These are phyloP conservation scores for Noctua comes DNA, from an alignment of 2,888 invertebrate genomes.

Conservation along the genomic window DNA sequence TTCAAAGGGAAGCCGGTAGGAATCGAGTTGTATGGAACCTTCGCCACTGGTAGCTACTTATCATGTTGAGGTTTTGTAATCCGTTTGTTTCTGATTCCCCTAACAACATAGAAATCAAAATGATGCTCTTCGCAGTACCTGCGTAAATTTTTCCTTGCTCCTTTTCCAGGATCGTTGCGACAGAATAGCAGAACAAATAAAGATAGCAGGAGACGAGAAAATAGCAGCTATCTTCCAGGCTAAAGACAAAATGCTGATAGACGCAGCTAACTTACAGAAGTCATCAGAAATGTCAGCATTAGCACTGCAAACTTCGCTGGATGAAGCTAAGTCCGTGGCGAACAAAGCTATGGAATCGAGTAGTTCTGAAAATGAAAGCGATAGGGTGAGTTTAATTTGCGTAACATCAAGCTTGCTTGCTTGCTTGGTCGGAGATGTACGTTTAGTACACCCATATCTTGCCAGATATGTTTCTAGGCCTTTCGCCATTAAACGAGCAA, in stretches of 20 bases:
- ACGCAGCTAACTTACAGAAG: conserved; percentile 83
- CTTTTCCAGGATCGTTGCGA: conserved; percentile 87
- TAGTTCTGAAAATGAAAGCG: conserved; percentile 79
- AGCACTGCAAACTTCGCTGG: conserved; percentile 85
- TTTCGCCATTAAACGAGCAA: neutral
- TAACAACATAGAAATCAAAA: neutral
- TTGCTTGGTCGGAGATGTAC: neutral
- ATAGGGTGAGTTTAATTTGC: conserved; percentile 80
- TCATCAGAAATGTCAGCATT: conserved; percentile 85
- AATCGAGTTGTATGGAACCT: too few relatives aligned
- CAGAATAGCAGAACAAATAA: conserved; percentile 88
- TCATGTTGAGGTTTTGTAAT: neutral
- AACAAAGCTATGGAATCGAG: conserved; percentile 77
- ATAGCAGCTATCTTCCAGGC: conserved; percentile 86
- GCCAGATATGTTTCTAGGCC: neutral
- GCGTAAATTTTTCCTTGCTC: neutral
- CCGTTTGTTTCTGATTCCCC: neutral
- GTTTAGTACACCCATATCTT: neutral
- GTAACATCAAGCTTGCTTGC: neutral
- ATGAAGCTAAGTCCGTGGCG: conserved; percentile 85
- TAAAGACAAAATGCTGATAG: conserved; percentile 83
- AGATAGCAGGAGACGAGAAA: conserved; percentile 87
- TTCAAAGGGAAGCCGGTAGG: too few relatives aligned
- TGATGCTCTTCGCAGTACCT: neutral
- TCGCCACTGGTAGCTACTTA: neutral